A percentile compares a stretch with the other conserved stretches of the same genome.
phyloP scores from a whole-genome alignment of 2,888 invertebrate species.

The Drosophila pseudotalamancana region DNA sequence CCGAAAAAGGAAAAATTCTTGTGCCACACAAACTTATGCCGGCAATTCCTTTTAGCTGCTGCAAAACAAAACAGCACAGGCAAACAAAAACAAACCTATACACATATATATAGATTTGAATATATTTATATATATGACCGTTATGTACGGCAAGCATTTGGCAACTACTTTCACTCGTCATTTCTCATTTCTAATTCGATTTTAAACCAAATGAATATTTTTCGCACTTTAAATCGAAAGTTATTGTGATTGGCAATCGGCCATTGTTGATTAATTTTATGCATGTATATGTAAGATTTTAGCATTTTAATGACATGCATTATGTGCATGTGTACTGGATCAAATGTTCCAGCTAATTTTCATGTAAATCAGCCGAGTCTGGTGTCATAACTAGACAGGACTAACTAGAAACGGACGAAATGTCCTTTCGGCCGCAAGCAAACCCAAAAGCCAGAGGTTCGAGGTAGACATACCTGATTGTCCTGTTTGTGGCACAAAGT shows the following conservation, averaged over 20 bases:
- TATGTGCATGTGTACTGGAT: constrained; percentile 7
- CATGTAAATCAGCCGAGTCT: constrained; percentile 62
- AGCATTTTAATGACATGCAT: constrained; percentile 66
- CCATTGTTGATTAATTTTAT: constrained; percentile 52
- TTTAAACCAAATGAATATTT: constrained; percentile 19
- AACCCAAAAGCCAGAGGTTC: background rate
- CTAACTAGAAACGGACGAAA: too few relatives aligned
- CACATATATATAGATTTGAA: background rate
- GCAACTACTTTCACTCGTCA: constrained; percentile 35
- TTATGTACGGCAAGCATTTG: constrained; percentile 16
- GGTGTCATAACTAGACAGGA: constrained; percentile 42
- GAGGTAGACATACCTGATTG: constrained; percentile 46
- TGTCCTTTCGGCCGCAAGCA: background rate
- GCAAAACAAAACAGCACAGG: constrained; percentile 27
- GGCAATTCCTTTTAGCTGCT: constrained; percentile 62
- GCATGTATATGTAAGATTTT: constrained; percentile 68
- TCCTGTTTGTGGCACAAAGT: constrained; percentile 49
- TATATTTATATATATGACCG: constrained; percentile 24
- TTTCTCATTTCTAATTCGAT: constrained; percentile 40
- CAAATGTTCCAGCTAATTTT: constrained; percentile 51
- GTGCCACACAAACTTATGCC: constrained; percentile 50
- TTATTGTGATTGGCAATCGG: constrained; percentile 22
- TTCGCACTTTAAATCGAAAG: constrained; percentile 17
- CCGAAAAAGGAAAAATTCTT: constrained; percentile 46
- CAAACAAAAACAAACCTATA: background rate